Evolutionary conservation across 2,888 invertebrate species (phyloP).

Genomic region (Calliopum simillimum): DNA sequence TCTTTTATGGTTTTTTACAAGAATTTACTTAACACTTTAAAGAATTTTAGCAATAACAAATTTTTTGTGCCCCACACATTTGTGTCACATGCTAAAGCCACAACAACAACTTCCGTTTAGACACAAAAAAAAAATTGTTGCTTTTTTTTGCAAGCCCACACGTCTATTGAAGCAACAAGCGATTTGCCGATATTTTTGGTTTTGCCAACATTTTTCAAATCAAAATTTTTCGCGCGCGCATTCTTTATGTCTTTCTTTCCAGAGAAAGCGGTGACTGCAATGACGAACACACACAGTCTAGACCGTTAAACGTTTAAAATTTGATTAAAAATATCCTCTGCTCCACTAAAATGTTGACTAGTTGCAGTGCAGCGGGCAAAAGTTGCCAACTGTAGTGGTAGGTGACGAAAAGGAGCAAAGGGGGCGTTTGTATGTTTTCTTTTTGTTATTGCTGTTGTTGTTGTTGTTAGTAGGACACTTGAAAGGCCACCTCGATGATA

Average conservation of each 20-base stretch:
- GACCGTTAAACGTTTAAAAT: conserved; percentile 49
- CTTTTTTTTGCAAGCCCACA: not conserved
- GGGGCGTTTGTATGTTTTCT: not conserved
- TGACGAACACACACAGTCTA: conserved; percentile 36
- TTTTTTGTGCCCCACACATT: not conserved
- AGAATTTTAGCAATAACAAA: not conserved
- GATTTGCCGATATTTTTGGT: not conserved
- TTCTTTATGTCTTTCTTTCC: not conserved
- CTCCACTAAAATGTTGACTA: no score
- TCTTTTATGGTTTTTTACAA: no score
- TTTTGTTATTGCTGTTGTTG: not conserved
- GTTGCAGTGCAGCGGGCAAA: not conserved
- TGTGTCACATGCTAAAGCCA: not conserved
- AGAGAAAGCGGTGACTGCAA: not conserved
- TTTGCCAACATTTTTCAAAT: conserved; percentile 14
- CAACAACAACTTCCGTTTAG: conserved; percentile 25
- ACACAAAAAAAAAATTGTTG: not conserved
- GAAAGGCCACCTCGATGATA: conserved; percentile 17
- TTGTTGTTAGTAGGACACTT: conserved; percentile 12
- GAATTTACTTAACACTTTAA: no score
- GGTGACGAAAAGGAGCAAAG: not conserved
- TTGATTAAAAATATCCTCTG: conserved; percentile 48
- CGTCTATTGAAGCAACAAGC: conserved; percentile 33
- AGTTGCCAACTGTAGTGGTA: conserved; percentile 6
- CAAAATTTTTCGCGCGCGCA: conserved; percentile 30